Percentiles rank a stretch among this genome's conserved stretches.
These are phyloP conservation scores for Paramuricea clavata DNA, from an alignment of 92 coral and sea anemone species.

Conservation along the genomic window DNA sequence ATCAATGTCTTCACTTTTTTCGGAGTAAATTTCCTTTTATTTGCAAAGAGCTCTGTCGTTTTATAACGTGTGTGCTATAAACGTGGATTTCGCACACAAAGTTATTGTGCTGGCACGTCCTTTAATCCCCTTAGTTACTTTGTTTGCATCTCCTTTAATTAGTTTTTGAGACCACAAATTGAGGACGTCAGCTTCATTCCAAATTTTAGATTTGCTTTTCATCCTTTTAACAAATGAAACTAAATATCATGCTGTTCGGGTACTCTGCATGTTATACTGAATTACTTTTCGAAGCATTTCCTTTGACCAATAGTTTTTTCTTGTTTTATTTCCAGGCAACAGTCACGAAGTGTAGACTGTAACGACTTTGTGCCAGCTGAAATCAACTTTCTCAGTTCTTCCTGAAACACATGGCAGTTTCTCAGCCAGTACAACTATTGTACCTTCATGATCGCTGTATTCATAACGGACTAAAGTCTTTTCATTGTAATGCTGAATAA, in stretches of 20 bases:
- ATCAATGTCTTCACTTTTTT: background rate
- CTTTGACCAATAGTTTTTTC: background rate
- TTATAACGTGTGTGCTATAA: no score
- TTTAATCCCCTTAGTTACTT: no score
- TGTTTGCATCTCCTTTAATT: no score
- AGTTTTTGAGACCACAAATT: no score
- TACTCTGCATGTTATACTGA: background rate
- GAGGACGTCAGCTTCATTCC: no score
- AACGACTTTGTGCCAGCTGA: constrained; percentile 52
- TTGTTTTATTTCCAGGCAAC: constrained; percentile 15
- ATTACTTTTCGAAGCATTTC: background rate
- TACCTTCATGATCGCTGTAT: constrained; percentile 37
- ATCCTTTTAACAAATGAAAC: background rate
- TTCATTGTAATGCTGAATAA: constrained; percentile 19
- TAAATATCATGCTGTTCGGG: background rate
- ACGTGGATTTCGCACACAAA: no score
- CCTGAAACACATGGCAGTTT: constrained; percentile 43
- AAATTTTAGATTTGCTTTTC: background rate
- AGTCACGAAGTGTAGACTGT: constrained; percentile 25
- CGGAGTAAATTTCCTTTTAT: background rate
- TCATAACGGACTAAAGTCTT: constrained; percentile 46
- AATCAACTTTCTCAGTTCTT: constrained; percentile 40
- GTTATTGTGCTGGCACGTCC: no score
- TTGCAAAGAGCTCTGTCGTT: background rate
- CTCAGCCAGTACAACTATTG: constrained; percentile 47